Evolutionary conservation across 2,797 vertebrate species (phyloP), one percentile per base, ranked within the genome.

Genomic region (Craterocephalus amniculus): DNA sequence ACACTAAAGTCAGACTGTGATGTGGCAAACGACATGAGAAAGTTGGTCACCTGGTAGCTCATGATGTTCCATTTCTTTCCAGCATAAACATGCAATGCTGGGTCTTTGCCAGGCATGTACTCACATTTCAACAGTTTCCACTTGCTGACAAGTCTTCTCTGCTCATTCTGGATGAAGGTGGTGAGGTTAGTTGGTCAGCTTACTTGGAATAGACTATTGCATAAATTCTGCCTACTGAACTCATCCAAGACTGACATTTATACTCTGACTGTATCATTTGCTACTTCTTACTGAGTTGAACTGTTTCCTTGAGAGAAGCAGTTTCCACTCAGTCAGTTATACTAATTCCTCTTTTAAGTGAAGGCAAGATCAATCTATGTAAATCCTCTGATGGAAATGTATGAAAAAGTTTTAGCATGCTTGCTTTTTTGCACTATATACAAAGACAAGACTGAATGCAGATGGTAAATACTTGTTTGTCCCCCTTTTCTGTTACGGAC

Each of bases 41-140:
- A 16, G 26, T 2, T 22, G 31, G 20, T 71, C 43, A 58, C 57
- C n/a, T 69, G 22, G 35, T 40, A 22, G 43, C 34, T 72, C 7
- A 49, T 20, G 63, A 27, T 52, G 45, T 56, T 61, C 22, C 0
- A 29, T 62, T 58, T 56, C 14, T 74, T 59, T 56, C 20, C 16
- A 61, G 35, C 13, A 27, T 69, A 54, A 48, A 61, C 22, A 34
- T 8, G 6, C 54, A 54, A 13, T 6, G 4, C 26, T 58, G 58
- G 43, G 49, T 67, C 27, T 20, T 61, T 34, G 60, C 31, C 54
- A 34, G 57, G 6, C 29, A 65, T 14, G 32, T 26, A 36, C 49
- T 51, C 27, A 61, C 22, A 65, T 31, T 5, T 38, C 31, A 24
- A 31, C 12, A 13, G 67, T 59, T 63, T 45, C n/a, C 34, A 22